phyloP scores from a whole-genome alignment of 2,888 invertebrate genomes.

The Notodonta dromedarius region DNA sequence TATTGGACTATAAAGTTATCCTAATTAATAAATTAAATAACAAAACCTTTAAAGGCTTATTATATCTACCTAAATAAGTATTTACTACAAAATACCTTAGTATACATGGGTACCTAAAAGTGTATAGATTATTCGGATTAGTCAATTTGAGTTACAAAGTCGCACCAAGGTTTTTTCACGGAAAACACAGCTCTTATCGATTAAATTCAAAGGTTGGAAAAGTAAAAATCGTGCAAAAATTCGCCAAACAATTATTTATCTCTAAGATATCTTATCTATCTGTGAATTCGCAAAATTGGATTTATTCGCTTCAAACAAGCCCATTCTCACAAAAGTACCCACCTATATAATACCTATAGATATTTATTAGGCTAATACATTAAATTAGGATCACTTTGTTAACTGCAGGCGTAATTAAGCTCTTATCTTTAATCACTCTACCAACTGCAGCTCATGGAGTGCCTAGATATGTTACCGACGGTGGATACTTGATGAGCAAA shows the following conservation, averaged over 20 bases:
- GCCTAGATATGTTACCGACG: no score
- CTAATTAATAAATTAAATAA: slow-evolving; percentile 8
- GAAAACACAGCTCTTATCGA: not conserved
- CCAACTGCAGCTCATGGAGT: no score
- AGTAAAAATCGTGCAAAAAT: not conserved
- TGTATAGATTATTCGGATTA: not conserved
- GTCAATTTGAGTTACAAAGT: not conserved
- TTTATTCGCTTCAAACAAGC: no score
- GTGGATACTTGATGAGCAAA: no score
- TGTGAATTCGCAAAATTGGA: not conserved
- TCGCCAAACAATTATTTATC: not conserved
- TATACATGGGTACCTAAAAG: not conserved
- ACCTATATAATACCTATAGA: no score
- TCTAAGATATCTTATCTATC: not conserved
- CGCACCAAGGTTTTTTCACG: not conserved
- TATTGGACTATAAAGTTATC: slow-evolving; percentile 7
- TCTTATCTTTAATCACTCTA: no score
- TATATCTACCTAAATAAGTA: not conserved
- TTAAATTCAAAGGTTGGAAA: not conserved
- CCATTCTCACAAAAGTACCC: no score
- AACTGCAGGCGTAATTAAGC: no score
- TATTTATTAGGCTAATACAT: no score
- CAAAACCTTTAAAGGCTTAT: not conserved
- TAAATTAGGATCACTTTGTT: no score
- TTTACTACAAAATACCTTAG: not conserved